Evolutionary conservation across 2,888 invertebrate genomes (phyloP), one percentile per base, ranked within the genome.

Genomic region (Agapostemon virescens): DNA sequence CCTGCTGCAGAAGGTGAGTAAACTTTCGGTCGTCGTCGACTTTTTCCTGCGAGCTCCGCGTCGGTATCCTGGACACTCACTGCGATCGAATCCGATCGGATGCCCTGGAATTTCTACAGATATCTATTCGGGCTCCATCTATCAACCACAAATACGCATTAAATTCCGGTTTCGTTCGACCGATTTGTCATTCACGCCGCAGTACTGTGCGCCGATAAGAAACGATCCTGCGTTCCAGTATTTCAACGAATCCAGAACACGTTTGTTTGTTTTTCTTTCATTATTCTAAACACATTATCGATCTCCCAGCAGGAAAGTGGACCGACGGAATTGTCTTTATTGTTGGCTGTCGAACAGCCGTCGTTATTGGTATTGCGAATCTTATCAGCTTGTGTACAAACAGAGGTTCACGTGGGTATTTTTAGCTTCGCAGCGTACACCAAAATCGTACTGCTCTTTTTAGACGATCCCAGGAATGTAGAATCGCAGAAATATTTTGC

Each of bases 1-100:
- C 26, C 79, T 92, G 40, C 86, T 93, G 52, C 88, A 82, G 84
- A 92, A 92, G 89, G 93, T 93, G 86, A 90, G 91, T 87, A 76
- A 84, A 74, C 67, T 69, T 6, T 13, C 49, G 9, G 66, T 15
- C 42, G 36, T 45, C 45, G 15, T 17, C 17, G 26, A n/a, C n/a
- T n/a, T n/a, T n/a, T n/a, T n/a, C n/a, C 26, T 26, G 40, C 6
- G 64, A n/a, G 5, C 42, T 11, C 33, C 9, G 30, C 2, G 11
- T 6, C 36, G 9, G 11, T 3, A 77, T 78, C 42, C 26, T 45
- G 20, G n/a, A 36, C 15, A 26, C 17, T 13, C 20, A 42, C n/a
- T n/a, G n/a, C n/a, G 36, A 5, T 52, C 42, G 15, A 30, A n/a
- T 33, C 9, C 36, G 20, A 33, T 61, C 33, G 30, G 11, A 38